phyloP scores from a whole-genome alignment of 1,140 invertebrate genomes.

The Drosophila sulfurigaster region DNA sequence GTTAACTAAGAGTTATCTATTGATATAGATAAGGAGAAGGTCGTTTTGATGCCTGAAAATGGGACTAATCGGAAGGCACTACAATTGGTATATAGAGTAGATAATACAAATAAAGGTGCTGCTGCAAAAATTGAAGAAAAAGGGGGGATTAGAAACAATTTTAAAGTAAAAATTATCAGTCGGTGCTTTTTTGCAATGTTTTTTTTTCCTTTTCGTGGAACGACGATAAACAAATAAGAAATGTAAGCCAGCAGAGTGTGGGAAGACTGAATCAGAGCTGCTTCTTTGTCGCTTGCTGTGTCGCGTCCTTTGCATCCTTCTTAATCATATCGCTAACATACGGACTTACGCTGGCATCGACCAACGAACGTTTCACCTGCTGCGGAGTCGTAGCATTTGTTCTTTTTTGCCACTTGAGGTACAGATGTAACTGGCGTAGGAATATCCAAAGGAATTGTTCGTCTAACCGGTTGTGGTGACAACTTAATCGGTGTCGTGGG shows the following conservation, averaged over 20 bases:
- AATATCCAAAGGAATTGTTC: too few species aligned
- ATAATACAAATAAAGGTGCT: conserved; percentile 36
- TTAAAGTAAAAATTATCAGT: conserved; percentile 78
- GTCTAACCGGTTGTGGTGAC: conserved; percentile 1
- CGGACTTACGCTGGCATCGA: conserved; percentile 43
- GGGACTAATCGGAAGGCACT: conserved; percentile 68
- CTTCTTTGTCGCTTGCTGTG: background rate
- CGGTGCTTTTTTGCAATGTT: conserved; percentile 56
- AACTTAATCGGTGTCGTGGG: background rate
- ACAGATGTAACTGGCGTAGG: background rate
- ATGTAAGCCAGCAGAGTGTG: conserved; percentile 18
- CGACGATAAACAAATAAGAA: conserved; percentile 41
- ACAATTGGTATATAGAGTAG: conserved; percentile 51
- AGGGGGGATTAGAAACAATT: conserved; percentile 39
- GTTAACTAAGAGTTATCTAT: conserved; percentile 34
- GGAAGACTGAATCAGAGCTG: conserved; percentile 34
- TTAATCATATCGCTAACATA: conserved; percentile 8
- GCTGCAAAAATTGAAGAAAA: background rate
- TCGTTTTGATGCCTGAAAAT: conserved; percentile 9
- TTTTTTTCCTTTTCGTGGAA: conserved; percentile 44
- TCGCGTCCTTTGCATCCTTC: conserved; percentile 22
- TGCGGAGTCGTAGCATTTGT: conserved; percentile 2
- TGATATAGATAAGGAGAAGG: conserved; percentile 6
- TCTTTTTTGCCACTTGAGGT: background rate
- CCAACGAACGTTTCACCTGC: background rate